phyloP scores from a whole-genome alignment of 2,113 vertebrate species.

The Zosterops lateralis region DNA sequence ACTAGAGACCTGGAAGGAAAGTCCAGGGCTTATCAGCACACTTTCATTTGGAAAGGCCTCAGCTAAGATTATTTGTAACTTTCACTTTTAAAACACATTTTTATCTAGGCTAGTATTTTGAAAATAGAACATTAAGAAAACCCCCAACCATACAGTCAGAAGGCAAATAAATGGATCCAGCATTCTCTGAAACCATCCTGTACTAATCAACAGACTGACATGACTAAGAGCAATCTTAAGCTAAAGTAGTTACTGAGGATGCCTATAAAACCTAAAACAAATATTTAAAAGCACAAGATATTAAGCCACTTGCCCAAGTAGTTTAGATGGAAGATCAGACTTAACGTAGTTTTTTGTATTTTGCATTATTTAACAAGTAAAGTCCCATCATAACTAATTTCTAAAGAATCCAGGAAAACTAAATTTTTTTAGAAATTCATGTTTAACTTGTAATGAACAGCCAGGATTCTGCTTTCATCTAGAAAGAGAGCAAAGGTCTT shows the following conservation, averaged over 20 bases:
- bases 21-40: not conserved
- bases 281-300: not conserved
- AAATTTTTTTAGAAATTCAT: not conserved
- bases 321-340: not conserved
- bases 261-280: not conserved
- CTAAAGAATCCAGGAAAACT: not conserved
- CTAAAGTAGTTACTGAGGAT: not conserved
- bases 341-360: not conserved
- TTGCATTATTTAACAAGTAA: not conserved
- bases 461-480: not conserved
- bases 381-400: not conserved
- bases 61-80: not conserved
- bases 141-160: too few species aligned
- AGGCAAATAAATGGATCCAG: not conserved
- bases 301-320: not conserved
- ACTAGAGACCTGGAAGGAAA: not conserved
- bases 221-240: not conserved
- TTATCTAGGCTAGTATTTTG: not conserved
- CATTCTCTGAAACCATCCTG: not conserved
- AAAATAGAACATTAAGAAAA: not conserved
- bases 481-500: conserved; percentile 19
- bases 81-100: not conserved
- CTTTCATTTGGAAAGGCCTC: not conserved
- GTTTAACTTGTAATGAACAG: conserved; percentile 12
- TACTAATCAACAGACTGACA: not conserved